Percentiles rank a stretch among this genome's conserved stretches.
phyloP scores from a whole-genome alignment of 1,140 invertebrate genomes.

The Orchestia grillus region DNA sequence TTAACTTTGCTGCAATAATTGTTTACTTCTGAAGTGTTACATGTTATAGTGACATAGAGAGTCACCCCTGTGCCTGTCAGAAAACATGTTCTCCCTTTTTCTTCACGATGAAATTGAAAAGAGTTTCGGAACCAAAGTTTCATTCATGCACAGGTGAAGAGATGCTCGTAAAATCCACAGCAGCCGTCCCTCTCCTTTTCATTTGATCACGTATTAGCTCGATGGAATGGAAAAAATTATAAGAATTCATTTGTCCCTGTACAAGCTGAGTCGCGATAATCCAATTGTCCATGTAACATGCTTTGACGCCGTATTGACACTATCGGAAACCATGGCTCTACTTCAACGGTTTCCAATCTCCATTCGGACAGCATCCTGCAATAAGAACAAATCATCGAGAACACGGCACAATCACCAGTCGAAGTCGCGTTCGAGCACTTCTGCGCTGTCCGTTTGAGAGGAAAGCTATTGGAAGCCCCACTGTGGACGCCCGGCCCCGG shows the following conservation, averaged over 20 bases:
- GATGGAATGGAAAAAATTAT: neutral
- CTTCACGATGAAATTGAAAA: neutral
- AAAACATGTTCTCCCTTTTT: neutral
- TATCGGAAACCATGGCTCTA: neutral
- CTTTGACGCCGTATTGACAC: neutral
- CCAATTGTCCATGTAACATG: neutral
- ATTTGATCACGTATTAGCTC: neutral
- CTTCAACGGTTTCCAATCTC: constrained; percentile 10
- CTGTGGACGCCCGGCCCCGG: neutral
- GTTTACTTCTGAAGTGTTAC: neutral
- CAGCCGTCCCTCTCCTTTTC: neutral
- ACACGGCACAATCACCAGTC: neutral
- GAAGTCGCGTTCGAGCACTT: neutral
- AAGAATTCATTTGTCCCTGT: neutral
- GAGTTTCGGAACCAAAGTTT: neutral
- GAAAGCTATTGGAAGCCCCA: neutral
- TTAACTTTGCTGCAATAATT: neutral
- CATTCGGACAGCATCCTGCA: neutral
- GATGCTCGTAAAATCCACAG: neutral
- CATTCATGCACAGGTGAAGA: neutral
- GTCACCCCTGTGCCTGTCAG: neutral
- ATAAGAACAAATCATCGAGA: constrained; percentile 5
- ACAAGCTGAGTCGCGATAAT: neutral
- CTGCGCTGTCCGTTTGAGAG: neutral
- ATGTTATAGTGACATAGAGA: neutral